Base-by-base conservation (phyloP, 2,113 vertebrate species). In the Cynoglossus semilaevis region DNA sequence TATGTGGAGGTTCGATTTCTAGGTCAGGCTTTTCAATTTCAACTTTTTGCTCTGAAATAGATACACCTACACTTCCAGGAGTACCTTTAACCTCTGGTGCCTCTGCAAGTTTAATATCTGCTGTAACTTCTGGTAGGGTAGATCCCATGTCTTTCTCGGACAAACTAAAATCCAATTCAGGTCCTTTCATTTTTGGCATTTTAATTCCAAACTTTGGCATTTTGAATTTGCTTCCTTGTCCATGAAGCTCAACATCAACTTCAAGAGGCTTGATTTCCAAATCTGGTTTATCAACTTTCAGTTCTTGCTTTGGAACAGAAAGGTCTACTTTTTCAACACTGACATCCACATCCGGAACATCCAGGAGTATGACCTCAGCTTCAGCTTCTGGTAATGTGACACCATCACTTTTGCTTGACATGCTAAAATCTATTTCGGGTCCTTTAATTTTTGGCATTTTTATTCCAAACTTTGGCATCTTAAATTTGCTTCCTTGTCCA, bases 171-270 rank as follows among this genome's bases (percentile, higher is more conserved):
- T 53, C 65, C 13, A 46, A 9, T 46, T 58, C 42, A 7, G 55
- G 29, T 15, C 43, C 55, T 53, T 59, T 59, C 5, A 53, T 12
- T 22, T 59, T 53, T 11, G 65, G 48, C 35, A 67, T n/a, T 35
- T 15, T 51, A 1, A 73, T 57, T 15, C 65, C 70, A 53, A 71
- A 45, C 40, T 49, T 58, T 38, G 76, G 83, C 13, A 81, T 61
- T 53, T 73, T 71, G 40, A 74, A 76, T 29, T 58, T 56, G 13
- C 63, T 38, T 43, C 41, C 47, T 3, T 44, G 7, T 11, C 47
- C 46, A 9, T 51, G 38, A 37, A 50, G 0, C 8, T 44, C 53
- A 15, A 8, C 41, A 5, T 58, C 17, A 22, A 29, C 42, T 15
- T 36, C 29, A 1, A 45, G n/a, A 12, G 36, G 22, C 45, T 63